These are phyloP conservation scores for Nesoenas mayeri DNA, from an alignment of 2,113 vertebrate species.

Conservation along the genomic window DNA sequence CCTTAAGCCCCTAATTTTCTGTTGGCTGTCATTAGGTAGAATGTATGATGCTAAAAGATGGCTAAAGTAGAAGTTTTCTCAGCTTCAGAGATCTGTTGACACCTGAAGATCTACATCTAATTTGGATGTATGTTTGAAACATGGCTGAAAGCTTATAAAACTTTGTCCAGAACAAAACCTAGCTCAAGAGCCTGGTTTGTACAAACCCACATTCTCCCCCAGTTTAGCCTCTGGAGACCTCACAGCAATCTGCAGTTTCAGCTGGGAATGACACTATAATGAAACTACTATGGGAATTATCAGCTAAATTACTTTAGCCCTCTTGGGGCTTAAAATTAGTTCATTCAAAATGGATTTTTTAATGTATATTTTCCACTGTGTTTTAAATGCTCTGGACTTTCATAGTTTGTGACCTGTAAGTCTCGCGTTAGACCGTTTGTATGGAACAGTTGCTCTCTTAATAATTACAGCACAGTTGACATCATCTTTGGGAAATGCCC, in stretches of 20 bases:
- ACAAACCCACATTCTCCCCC: not conserved
- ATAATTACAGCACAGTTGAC: not conserved
- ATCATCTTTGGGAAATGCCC: slow-evolving; percentile 13
- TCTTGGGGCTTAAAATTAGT: not conserved
- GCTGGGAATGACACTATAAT: not conserved
- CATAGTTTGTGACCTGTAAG: not conserved
- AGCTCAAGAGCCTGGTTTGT: not conserved
- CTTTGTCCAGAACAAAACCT: not conserved
- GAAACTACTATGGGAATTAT: not conserved
- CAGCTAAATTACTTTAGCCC: not conserved
- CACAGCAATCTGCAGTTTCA: not conserved
- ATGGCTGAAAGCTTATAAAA: not conserved
- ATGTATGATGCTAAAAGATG: not conserved
- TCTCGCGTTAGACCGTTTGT: not conserved
- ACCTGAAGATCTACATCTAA: not conserved
- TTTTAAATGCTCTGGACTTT: not conserved
- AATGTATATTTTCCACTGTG: not conserved
- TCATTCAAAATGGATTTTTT: not conserved
- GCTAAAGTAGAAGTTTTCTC: not conserved
- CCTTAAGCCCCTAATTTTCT: not conserved
- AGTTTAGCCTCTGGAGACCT: not conserved
- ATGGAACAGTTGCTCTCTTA: not conserved
- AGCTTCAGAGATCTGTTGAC: not conserved
- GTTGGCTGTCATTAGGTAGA: not conserved
- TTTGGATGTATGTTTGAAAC: not conserved